Evolutionary conservation across 2,797 vertebrate species (phyloP), one percentile per base, ranked within the genome.

Genomic region (Acestrorhynchus altus): DNA sequence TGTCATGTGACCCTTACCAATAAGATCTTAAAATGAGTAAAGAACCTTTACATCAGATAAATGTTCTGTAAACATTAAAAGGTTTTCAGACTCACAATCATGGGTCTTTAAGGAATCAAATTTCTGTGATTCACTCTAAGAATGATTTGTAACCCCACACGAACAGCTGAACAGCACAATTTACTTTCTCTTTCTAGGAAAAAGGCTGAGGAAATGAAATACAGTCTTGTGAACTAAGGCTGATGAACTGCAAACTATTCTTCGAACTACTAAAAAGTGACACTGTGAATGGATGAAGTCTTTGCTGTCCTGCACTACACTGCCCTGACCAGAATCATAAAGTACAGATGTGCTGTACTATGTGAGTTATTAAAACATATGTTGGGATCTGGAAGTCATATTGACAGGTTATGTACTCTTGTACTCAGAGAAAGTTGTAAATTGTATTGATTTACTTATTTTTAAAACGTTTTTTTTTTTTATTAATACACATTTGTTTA

Each of bases 151-250:
- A n/a, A n/a, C n/a, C n/a, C 31, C 31, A 35, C 31, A 26, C 26
- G 9, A 57, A 9, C 54, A 57, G 20, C 13, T 26, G 4, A n/a
- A n/a, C 13, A 9, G 16, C 39, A 8, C 10, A 16, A 9, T 3
- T 35, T 26, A 49, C n/a, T 0, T 46, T 75, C 26, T 79, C 13
- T n/a, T 12, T 63, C 31, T 52, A 84, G 83, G 52, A 26, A 57
- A 22, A 81, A 49, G 26, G 83, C 77, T 28, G 63, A 22, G 26
- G 18, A 0, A 12, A 11, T 82, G 60, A 77, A 52, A 26, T 40
- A 18, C 40, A 13, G 6, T 20, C n/a, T n/a, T n/a, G n/a, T 10
- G 28, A 61, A 16, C 24, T 28, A 4, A 4, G 4, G 6, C 54
- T 4, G 9, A 4, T 57, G 10, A 15, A 26, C 47, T 24, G 28